Evolutionary conservation across 1,140 invertebrate genomes (phyloP).

Genomic region (Nautilus pompilius): DNA sequence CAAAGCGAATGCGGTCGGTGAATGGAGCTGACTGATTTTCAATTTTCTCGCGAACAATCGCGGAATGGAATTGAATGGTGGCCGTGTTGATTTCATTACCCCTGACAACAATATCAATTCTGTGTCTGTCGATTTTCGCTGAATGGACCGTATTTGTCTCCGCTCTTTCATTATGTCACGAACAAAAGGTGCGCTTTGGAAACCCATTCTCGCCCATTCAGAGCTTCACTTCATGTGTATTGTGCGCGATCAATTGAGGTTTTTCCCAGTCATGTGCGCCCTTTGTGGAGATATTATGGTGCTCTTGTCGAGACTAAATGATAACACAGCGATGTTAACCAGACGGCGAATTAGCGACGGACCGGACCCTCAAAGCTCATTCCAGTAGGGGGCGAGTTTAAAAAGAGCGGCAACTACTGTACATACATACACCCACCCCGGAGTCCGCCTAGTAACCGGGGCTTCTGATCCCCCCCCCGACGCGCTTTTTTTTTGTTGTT

Average conservation of each 20-base stretch:
- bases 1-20: slow-evolving; percentile 22
- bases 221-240: slow-evolving; percentile 23
- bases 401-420: too few relatives aligned
- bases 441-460: too few relatives aligned
- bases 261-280: slow-evolving; percentile 59
- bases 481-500: too few relatives aligned
- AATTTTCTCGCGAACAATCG: slow-evolving; percentile 48
- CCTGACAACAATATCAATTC: slow-evolving; percentile 30
- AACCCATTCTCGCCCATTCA: slow-evolving; percentile 50
- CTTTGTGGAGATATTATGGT: slow-evolving; percentile 29
- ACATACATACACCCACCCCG: too few relatives aligned
- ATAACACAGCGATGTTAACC: slow-evolving; percentile 2
- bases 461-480: too few relatives aligned
- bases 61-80: slow-evolving; percentile 41
- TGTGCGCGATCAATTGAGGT: slow-evolving; percentile 26
- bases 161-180: slow-evolving; percentile 48
- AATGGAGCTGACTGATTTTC: slow-evolving; percentile 49
- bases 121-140: slow-evolving; percentile 42
- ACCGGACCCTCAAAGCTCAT: too few relatives aligned
- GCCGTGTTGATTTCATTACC: slow-evolving; percentile 49
- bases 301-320: slow-evolving; percentile 17
- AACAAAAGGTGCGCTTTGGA: slow-evolving; percentile 37
- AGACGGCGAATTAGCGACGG: slow-evolving; percentile 11
- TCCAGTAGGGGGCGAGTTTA: too few relatives aligned
- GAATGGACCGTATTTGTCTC: slow-evolving; percentile 46